phyloP scores from a whole-genome alignment of 1,140 invertebrate species.

The Drosophila neocordata region DNA sequence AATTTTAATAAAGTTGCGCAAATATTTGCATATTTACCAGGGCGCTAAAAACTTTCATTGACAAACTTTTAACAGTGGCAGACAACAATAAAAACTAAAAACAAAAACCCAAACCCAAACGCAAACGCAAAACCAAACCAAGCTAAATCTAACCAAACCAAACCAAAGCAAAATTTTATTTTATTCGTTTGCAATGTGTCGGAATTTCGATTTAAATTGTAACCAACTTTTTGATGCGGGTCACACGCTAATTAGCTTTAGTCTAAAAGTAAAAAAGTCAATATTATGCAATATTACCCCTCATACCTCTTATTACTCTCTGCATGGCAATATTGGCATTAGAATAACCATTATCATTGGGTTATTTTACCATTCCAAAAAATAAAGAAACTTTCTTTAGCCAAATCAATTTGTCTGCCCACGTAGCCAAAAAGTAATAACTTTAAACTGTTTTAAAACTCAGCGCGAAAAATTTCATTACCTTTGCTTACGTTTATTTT shows the following conservation, averaged over 20 bases:
- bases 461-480: slow-evolving; percentile 78
- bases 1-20: slow-evolving; percentile 79
- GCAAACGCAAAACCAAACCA: slow-evolving; percentile 4
- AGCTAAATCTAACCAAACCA: slow-evolving; percentile 18
- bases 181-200: slow-evolving; percentile 36
- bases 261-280: slow-evolving; percentile 54
- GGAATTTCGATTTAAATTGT: slow-evolving; percentile 65
- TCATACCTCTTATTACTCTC: too few species aligned
- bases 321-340: slow-evolving; percentile 40
- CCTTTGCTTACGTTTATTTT: slow-evolving; percentile 54
- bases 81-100: slow-evolving; percentile 50
- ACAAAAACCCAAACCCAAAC: background rate
- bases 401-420: slow-evolving; percentile 71
- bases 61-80: slow-evolving; percentile 53
- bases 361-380: slow-evolving; percentile 25
- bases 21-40: slow-evolving; percentile 77
- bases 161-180: slow-evolving; percentile 56
- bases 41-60: slow-evolving; percentile 74
- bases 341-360: background rate
- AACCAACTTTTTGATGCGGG: slow-evolving; percentile 70
- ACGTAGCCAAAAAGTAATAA: slow-evolving; percentile 67
- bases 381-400: slow-evolving; percentile 58
- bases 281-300: slow-evolving; percentile 50
- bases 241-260: slow-evolving; percentile 69
- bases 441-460: slow-evolving; percentile 78